Conservation (phyloP, 2,113 vertebrate genomes). For the Xiphophorus maculatus region DNA sequence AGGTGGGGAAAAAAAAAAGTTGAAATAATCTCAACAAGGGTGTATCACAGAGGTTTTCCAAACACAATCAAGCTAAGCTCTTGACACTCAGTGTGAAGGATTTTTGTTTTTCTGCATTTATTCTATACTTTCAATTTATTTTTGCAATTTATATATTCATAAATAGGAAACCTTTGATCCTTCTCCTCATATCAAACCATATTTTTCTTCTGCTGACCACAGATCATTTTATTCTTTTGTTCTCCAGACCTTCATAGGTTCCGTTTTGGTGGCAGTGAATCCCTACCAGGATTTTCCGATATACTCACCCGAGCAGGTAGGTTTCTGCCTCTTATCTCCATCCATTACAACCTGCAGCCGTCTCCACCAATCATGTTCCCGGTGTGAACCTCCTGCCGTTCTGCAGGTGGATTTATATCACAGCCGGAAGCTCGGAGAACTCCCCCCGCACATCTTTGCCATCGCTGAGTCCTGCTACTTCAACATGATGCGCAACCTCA, state of each 20-base stretch:
- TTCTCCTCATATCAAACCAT: background rate
- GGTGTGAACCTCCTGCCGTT: background rate
- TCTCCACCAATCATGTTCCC: background rate
- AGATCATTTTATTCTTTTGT: background rate
- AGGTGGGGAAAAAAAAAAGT: no score
- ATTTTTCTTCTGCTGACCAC: background rate
- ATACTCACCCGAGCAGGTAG: slow-evolving; percentile 86
- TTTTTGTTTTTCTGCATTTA: no score
- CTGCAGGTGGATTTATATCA: slow-evolving; percentile 81
- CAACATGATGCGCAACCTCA: slow-evolving; percentile 84
- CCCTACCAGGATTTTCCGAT: slow-evolving; percentile 89
- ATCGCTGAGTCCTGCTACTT: slow-evolving; percentile 89
- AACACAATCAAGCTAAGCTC: background rate
- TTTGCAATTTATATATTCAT: no score
- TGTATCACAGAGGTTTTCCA: background rate
- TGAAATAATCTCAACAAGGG: no score
- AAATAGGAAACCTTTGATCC: background rate
- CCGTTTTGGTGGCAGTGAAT: slow-evolving; percentile 93
- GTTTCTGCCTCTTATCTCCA: slow-evolving; percentile 43
- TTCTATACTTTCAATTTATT: no score
- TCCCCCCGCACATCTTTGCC: slow-evolving; percentile 92
- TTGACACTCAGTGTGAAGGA: no score
- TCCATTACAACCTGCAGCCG: background rate
- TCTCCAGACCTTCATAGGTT: slow-evolving; percentile 89
- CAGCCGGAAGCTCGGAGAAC: slow-evolving; percentile 83